Base-by-base conservation (phyloP, 2,888 invertebrate genomes). In the Eucera pruinosa region DNA sequence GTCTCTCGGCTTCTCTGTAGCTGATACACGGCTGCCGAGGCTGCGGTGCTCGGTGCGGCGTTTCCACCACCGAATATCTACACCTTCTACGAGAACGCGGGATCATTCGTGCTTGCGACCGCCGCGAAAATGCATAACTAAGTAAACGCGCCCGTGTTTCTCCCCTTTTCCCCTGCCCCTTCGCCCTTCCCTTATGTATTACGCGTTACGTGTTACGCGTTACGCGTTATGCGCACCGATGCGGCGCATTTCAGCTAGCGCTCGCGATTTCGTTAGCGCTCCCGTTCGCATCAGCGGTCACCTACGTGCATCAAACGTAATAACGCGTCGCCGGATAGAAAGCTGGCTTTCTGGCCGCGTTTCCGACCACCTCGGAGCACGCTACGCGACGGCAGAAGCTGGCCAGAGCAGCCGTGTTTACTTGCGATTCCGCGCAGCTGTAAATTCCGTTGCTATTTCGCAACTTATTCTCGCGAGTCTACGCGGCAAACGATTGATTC, bases 311-410 rank as follows among this genome's bases (percentile, higher is more conserved):
- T 74, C 75, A 48, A 66, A 76, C 75, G 75, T 36, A 74, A 74
- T 66, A 74, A 73, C 41, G 41, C 60, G 36, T 30, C 39, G 55
- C 57, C 39, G 74, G 64, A 73, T n/a, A 58, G 66, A 45, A 66
- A 68, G 57, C 58, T 62, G 78, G 60, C 70, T 54, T 70, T 25
- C 67, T 52, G 78, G 65, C 66, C 82, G 65, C 60, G 66, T 70
- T 76, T 57, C 74, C 54, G 81, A 62, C 20, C 47, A 62, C 48
- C 41, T 52, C 33, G 54, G 20, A 27, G 0, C 3, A n/a, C 2
- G 11, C 41, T n/a, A n/a, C 9, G 50, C 0, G 77, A 6, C 54
- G 1, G 65, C 45, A 36, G 45, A 66, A 47, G n/a, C n/a, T n/a
- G n/a, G n/a, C n/a, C n/a, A n/a, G n/a, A n/a, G n/a, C n/a, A n/a